Evolutionary conservation across 2,113 vertebrate genomes (phyloP), one percentile per base, ranked within the genome.

Genomic region (pig (Sus scrofa)): DNA sequence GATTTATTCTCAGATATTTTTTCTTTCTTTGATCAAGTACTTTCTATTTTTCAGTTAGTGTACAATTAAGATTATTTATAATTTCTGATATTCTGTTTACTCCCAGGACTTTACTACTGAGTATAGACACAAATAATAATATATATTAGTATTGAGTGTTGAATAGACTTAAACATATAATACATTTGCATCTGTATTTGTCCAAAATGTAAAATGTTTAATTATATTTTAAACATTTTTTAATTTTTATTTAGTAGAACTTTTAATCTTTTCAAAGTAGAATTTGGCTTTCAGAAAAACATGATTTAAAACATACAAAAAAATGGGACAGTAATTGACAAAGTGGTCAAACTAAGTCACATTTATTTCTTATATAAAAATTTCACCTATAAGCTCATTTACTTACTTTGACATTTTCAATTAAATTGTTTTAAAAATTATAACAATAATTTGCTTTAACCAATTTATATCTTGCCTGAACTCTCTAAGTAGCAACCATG

Each of bases 391-490:
- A 67, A 62, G 91, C 62, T 89, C 79, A 32, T 30, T 58, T 44
- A 1, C 52, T 98, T 89, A 78, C 32, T 50, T 44, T 97, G 78
- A 74, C 78, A 85, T 75, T 52, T 85, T 65, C 94, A 85, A 71
- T 95, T 97, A 95, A 93, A 26, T 95, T 95, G 27, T 97, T 92
- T 94, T 95, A 84, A 88, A 97, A 96, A 78, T 97, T 96, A 65
- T 92, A 97, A 81, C 34, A 79, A 54, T 78, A 97, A 67, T 96
- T 63, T 82, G 1, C 56, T 96, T 96, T 70, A 60, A 60, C 65
- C 37, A 18, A 94, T 96, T 78, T 70, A 8, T 93, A 93, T 74
- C 83, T 56, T 96, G 75, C 75, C 12, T 34, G 81, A 11, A 56
- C 13, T 97, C 93, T 96, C 58, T 91, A 71, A 96, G 16, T 5